These are phyloP conservation scores for Ispidina picta DNA, from an alignment of 2,797 vertebrate species.

Conservation along the genomic window DNA sequence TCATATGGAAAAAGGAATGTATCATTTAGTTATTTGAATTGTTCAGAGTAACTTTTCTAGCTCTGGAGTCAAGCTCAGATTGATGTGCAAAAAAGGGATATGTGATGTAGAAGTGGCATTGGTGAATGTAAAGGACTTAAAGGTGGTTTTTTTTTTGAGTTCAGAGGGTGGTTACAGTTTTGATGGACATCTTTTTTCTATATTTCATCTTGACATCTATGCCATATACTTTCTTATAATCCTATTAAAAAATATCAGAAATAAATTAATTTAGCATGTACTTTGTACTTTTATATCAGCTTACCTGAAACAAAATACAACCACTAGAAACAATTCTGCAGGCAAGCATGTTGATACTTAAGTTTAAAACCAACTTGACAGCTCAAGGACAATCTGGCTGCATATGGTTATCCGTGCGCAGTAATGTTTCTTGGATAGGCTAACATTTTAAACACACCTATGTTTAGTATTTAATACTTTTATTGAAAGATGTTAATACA, in stretches of 20 bases:
- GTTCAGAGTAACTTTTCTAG: not conserved
- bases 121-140: not conserved
- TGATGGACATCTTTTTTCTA: not conserved
- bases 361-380: not conserved
- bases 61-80: not conserved
- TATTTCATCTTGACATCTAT: not conserved
- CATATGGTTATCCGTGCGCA: not conserved
- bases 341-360: not conserved
- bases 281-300: not conserved
- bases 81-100: not conserved
- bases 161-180: accelerated
- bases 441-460: not conserved
- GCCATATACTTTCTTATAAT: not conserved
- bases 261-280: not conserved
- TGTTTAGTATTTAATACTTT: not conserved
- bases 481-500: not conserved
- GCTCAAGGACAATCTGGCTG: not conserved
- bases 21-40: not conserved
- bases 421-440: not conserved
- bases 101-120: not conserved
- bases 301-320: not conserved
- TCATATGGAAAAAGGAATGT: not conserved
- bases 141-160: not conserved
- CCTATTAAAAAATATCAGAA: not conserved
- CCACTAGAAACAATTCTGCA: not conserved